phyloP scores from a whole-genome alignment of 2,797 vertebrate species.

The Aphelocoma californica region DNA sequence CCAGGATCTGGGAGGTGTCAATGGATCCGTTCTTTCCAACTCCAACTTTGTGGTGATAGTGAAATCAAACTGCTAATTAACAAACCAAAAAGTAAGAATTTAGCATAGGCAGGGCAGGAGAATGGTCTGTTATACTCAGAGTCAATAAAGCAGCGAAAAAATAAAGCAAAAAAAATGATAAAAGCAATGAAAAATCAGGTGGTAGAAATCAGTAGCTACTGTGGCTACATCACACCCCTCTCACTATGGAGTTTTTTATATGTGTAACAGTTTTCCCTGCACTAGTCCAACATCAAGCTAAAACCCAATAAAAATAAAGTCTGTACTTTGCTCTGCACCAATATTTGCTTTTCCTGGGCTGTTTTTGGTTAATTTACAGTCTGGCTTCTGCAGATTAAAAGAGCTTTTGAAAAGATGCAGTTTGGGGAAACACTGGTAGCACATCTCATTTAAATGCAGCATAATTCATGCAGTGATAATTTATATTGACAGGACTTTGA shows the following conservation, averaged over 20 bases:
- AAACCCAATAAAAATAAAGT: neutral
- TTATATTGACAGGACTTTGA: neutral
- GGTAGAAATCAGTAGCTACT: neutral
- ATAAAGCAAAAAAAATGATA: neutral
- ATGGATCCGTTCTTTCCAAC: slow-evolving; percentile 67
- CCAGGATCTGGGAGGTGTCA: slow-evolving; percentile 76
- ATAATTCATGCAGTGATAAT: neutral
- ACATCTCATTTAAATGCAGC: neutral
- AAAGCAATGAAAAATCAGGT: neutral
- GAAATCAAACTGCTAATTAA: slow-evolving; percentile 80
- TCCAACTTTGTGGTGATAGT: slow-evolving; percentile 76
- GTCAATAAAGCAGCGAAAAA: neutral
- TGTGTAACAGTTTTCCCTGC: neutral
- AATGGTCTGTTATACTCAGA: neutral
- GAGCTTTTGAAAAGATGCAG: neutral
- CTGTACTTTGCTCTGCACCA: neutral
- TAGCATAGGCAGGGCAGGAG: neutral
- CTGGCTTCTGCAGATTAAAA: neutral
- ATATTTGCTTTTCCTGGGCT: neutral
- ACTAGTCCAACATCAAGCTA: neutral
- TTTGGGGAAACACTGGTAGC: neutral
- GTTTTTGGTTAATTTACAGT: neutral
- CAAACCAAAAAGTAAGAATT: neutral
- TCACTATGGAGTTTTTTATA: neutral
- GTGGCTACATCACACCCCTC: neutral